Base-by-base conservation (phyloP, 2,113 vertebrate species). In the Colaptes auratus region DNA sequence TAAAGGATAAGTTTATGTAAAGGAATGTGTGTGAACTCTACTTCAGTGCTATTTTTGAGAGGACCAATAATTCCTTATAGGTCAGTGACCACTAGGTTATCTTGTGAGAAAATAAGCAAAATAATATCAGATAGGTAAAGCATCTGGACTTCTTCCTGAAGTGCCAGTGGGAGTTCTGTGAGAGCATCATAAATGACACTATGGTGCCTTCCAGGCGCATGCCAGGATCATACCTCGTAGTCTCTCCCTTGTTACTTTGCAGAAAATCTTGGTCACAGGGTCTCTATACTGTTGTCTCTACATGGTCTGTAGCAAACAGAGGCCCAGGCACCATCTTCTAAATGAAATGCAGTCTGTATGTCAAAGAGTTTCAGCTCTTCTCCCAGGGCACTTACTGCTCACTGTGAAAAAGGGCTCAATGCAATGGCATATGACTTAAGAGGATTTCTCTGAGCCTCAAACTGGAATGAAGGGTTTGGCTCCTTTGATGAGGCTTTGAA, bases 401-500 rank as follows among this genome's bases (percentile, higher is more conserved):
- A 2, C 52, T 31, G 10, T 65, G 64, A 60, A 70, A 93, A 83
- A 48, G 60, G 46, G 48, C 67, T 36, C 33, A 7, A 5, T 52
- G 60, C 85, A 86, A 79, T 48, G 56, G 24, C 52, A 46, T 53
- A 3, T 39, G 67, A 66, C 35, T 88, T 93, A 92, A 93, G 89
- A 92, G 71, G 91, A 94, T 94, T 95, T 89, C 66, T 92, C 71
- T 50, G 85, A 89, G 79, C 63, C 85, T 90, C 79, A 86, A 31
- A 36, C 56, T 69, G 86, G 69, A 91, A 64, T 42, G 88, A 92
- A 88, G 65, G 69, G 56, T 67, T 91, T 75, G 91, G 65, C 15
- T 77, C 56, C 65, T 91, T 83, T 90, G 75, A 95, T 74, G 80
- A 90, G 73, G 31, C 86, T 94, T 94, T 91, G 79, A 95, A 94